Percentiles rank a stretch among this genome's conserved stretches.
phyloP scores from a whole-genome alignment of 2,113 vertebrate species.

The Sturnus vulgaris region DNA sequence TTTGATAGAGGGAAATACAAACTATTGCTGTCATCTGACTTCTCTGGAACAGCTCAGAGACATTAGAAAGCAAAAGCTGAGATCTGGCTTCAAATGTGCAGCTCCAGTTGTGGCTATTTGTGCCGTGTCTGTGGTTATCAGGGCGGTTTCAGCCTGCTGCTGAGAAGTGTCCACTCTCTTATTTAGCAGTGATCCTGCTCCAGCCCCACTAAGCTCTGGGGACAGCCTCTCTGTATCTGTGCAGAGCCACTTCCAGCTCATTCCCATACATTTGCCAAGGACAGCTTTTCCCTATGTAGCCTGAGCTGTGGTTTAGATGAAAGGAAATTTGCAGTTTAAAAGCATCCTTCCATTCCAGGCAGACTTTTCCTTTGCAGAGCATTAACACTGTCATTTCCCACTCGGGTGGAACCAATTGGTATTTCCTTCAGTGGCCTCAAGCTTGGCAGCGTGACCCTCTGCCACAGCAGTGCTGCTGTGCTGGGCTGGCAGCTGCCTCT shows the following conservation, averaged over 20 bases:
- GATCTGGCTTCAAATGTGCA: not conserved
- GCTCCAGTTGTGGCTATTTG: not conserved
- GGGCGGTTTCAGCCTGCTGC: not conserved
- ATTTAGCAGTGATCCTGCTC: not conserved
- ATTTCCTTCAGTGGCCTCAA: not conserved
- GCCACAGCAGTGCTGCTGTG: not conserved
- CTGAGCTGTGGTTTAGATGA: not conserved
- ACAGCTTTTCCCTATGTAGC: not conserved
- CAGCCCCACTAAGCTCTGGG: not conserved
- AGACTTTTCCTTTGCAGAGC: not conserved
- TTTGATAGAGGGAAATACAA: not conserved
- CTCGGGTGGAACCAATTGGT: not conserved
- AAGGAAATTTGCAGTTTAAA: constrained; percentile 14
- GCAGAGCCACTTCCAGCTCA: not conserved
- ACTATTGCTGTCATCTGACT: not conserved
- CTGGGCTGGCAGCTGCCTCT: not conserved
- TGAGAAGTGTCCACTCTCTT: not conserved
- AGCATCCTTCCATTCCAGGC: not conserved
- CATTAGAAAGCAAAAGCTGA: constrained; percentile 5
- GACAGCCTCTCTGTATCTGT: not conserved
- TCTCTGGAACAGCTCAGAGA: not conserved
- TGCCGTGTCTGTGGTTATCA: not conserved
- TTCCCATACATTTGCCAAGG: not conserved
- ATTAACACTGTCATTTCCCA: not conserved
- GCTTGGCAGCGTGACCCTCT: not conserved